Conservation (phyloP, 2,888 invertebrate genomes). For the Apamea sordens region DNA sequence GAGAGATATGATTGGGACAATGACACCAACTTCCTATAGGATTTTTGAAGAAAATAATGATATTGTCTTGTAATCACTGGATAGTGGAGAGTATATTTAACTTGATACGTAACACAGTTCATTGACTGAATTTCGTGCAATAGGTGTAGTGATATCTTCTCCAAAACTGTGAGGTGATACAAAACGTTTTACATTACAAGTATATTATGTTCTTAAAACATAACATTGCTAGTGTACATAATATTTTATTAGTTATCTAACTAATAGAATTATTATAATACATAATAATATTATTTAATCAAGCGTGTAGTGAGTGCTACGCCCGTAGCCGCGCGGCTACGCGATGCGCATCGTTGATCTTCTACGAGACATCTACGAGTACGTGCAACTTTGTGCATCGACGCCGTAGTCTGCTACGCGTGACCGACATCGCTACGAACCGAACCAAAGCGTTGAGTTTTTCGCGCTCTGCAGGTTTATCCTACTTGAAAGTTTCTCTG, state of each 20-base stretch:
- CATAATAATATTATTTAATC: not conserved
- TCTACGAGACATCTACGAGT: conserved; percentile 27
- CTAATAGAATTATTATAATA: not conserved
- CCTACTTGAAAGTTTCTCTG: not conserved
- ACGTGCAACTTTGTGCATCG: conserved; percentile 36
- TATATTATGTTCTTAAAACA: not conserved
- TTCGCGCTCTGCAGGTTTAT: not conserved
- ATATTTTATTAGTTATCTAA: not conserved
- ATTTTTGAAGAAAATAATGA: not conserved
- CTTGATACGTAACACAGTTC: not conserved
- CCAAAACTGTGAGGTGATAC: not conserved
- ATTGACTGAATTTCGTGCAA: not conserved
- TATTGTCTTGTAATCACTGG: not conserved
- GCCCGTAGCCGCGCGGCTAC: conserved; percentile 36
- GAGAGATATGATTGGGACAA: not conserved
- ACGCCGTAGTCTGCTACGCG: conserved; percentile 46
- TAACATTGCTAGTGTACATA: too few relatives aligned
- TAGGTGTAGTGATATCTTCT: not conserved
- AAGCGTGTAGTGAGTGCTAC: conserved; percentile 10
- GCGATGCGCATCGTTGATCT: conserved; percentile 42
- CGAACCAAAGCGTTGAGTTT: not conserved
- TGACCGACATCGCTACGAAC: conserved; percentile 29
- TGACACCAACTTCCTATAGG: not conserved
- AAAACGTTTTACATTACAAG: not conserved
- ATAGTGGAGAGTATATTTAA: not conserved